These are phyloP conservation scores for Chaitophorus viminalis DNA, from an alignment of 2,888 invertebrate genomes.

Conservation along the genomic window DNA sequence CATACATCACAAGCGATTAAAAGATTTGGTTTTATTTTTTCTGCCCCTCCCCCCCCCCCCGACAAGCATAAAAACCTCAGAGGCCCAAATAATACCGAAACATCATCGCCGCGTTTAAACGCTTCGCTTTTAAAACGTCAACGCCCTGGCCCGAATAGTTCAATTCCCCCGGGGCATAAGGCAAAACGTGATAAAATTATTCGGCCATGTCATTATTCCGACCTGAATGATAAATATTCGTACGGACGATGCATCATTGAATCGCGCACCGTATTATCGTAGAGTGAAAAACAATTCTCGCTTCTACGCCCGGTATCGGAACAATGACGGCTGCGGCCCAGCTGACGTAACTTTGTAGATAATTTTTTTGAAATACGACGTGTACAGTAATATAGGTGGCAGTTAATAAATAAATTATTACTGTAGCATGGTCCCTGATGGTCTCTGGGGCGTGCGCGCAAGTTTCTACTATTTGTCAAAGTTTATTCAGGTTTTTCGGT, in stretches of 20 bases:
- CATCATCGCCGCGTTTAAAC: constrained; percentile 26
- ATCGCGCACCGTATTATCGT: background rate
- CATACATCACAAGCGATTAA: background rate
- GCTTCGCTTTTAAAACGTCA: constrained; percentile 40
- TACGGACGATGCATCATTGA: constrained; percentile 5
- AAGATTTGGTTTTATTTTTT: background rate
- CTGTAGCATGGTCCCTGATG: background rate
- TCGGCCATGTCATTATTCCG: constrained; percentile 39
- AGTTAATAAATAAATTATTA: constrained; percentile 32
- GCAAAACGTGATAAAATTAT: background rate
- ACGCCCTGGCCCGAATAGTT: constrained; percentile 39
- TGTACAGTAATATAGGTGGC: background rate
- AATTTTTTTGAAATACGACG: background rate
- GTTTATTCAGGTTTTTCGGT: background rate
- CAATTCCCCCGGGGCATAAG: constrained; percentile 19
- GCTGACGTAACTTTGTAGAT: background rate
- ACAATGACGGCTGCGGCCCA: background rate
- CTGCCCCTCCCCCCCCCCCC: background rate
- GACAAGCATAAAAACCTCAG: constrained; percentile 19
- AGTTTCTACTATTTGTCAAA: constrained; percentile 3
- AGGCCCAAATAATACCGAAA: constrained; percentile 7
- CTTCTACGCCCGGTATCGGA: background rate
- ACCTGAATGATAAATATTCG: constrained; percentile 31
- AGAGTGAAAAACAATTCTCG: background rate
- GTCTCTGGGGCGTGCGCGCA: constrained; percentile 5